Evolutionary conservation across 1,140 invertebrate species (phyloP), one percentile per base, ranked within the genome.

Genomic region (Tetramorium alpestre): DNA sequence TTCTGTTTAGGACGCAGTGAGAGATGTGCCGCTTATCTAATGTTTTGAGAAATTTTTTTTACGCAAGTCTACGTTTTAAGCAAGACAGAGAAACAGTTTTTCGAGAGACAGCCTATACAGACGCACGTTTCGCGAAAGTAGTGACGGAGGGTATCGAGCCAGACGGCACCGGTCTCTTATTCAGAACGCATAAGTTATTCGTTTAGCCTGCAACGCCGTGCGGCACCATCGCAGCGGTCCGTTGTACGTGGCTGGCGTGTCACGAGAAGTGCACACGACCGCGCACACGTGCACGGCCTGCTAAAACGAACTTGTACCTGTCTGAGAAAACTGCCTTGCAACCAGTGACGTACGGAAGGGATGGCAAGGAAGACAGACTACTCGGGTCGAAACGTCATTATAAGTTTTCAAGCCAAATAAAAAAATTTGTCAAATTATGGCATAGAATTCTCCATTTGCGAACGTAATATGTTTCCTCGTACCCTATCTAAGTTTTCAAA

Each of bases 121-220:
- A 41, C 38, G n/a, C 54, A 67, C 58, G 65, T 86, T 75, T 62
- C 60, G 65, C 75, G 41, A 81, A 80, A 86, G 56, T 72, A 70
- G 88, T 47, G 54, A 72, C 18, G 84, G 70, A 18, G 44, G 51
- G 64, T 56, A 76, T 70, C 28, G 51, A 69, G 65, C 72, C 86
- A 85, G 87, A 85, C 62, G 77, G 77, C 44, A 41, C 54, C 73
- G 76, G 84, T 89, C 88, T 87, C 88, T 87, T 90, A 90, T 90
- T 90, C 89, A 89, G 85, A 84, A 85, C 88, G 89, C 88, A 90
- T 90, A 90, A 90, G 89, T 90, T 90, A 90, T 90, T 90, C 89
- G 88, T 87, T 90, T 89, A 88, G 88, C 72, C 76, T 64, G 73
- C 87, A 76, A 62, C 54, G 58, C 38, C 25, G 47, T 28, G 58